Evolutionary conservation across 2,888 invertebrate genomes (phyloP), one percentile per base, ranked within the genome.

Genomic region (Vanessa cardui): DNA sequence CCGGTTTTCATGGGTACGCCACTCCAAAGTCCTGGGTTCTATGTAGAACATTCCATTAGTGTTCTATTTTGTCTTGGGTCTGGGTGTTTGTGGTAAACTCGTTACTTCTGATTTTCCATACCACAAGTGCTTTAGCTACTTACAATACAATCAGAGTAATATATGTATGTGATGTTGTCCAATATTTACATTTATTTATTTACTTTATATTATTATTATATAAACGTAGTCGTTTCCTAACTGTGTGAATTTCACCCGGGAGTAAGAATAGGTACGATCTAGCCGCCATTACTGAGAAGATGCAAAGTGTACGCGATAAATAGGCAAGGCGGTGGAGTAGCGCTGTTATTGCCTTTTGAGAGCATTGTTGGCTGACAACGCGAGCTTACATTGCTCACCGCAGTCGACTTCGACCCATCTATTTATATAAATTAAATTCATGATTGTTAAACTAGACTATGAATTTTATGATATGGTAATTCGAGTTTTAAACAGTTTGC

Each of bases 281-380:
- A 62, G 66, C 72, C 70, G 74, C 79, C 77, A 77, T 73, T 67
- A 71, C 72, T 12, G 46, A 59, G 61, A 62, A 71, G 71, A 73
- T 73, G 70, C 76, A 81, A 78, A 80, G 76, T 80, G 82, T 73
- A 74, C 68, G 77, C 78, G 76, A 84, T 83, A 83, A 83, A 84
- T 81, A 83, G 79, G 74, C 77, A 75, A 78, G 77, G 73, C 79
- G 74, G 76, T 75, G 77, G 77, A 74, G 75, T 73, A 71, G 71
- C 67, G 73, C 74, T 76, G 74, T 79, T 83, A 84, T 83, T 81
- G 77, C 80, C 73, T 78, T 76, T 78, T 77, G 73, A 77, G 76
- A 73, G 76, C 74, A 78, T 80, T 81, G 79, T 80, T 77, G 66
- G 18, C 26, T 31, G 54, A 61, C 49, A 16, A 6, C 18, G 56